Percentiles rank a stretch among this genome's conserved stretches.
These are phyloP conservation scores for Anastrepha obliqua DNA, from an alignment of 1,140 invertebrate genomes.

Conservation along the genomic window DNA sequence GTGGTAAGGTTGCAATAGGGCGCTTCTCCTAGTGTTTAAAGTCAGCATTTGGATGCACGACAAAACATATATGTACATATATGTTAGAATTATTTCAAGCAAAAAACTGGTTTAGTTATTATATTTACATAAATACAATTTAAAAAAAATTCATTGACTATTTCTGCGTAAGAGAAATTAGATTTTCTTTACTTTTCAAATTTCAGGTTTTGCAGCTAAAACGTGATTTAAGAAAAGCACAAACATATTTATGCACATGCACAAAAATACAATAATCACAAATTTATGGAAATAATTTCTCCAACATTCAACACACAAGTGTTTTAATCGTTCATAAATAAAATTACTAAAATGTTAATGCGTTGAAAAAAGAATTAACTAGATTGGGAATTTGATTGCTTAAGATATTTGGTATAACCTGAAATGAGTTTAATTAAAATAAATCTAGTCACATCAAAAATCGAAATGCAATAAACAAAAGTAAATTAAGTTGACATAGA, in stretches of 20 bases:
- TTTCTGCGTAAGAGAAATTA: neutral
- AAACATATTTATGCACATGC: neutral
- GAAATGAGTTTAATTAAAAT: neutral
- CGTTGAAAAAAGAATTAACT: neutral
- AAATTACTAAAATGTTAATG: neutral
- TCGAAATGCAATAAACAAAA: neutral
- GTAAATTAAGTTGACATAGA: neutral
- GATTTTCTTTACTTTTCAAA: neutral
- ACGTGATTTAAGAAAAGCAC: neutral
- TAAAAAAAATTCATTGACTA: neutral
- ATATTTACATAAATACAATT: too few relatives aligned
- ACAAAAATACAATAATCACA: neutral
- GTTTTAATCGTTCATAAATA: neutral
- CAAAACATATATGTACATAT: too few relatives aligned
- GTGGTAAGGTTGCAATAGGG: too few relatives aligned
- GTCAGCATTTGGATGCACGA: too few relatives aligned
- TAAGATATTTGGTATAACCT: too few relatives aligned
- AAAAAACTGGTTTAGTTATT: too few relatives aligned
- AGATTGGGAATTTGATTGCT: neutral
- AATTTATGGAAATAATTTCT: neutral
- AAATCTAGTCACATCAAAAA: neutral
- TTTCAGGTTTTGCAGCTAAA: neutral
- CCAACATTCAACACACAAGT: neutral
- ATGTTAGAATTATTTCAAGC: too few relatives aligned
- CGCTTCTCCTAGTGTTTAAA: too few relatives aligned